Evolutionary conservation across 2,797 vertebrate species (phyloP).

Genomic region (Botia kubotai): DNA sequence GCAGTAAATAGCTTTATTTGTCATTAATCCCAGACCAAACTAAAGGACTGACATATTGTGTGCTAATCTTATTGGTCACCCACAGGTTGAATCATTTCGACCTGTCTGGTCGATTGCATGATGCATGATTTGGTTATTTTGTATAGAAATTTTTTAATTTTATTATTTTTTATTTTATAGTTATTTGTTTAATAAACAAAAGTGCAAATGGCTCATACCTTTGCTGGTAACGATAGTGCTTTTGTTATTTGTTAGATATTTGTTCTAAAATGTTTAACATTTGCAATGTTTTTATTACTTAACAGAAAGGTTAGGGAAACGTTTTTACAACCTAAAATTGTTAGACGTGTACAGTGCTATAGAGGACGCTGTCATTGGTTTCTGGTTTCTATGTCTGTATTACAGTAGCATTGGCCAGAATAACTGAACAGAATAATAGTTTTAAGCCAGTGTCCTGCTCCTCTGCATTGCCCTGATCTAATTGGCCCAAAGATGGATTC

Average conservation of each 20-base stretch:
- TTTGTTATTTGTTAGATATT: no score
- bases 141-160: neutral
- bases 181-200: neutral
- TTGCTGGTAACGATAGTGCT: no score
- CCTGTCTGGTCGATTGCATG: neutral
- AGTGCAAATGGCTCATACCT: no score
- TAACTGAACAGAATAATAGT: neutral
- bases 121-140: neutral
- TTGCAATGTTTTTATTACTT: no score
- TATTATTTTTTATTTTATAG: neutral
- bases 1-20: conserved; percentile 82
- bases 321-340: no score
- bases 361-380: neutral
- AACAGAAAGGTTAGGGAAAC: no score
- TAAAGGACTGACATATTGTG: conserved; percentile 61
- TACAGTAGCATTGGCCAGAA: conserved; percentile 22
- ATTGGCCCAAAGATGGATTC: conserved; percentile 25
- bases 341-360: no score
- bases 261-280: no score
- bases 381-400: conserved; percentile 30
- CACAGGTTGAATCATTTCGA: neutral
- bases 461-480: conserved; percentile 20
- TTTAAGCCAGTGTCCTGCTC: conserved; percentile 17
- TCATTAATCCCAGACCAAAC: conserved; percentile 78
- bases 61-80: conserved; percentile 65